Evolutionary conservation across 2,113 vertebrate genomes (phyloP), one percentile per base, ranked within the genome.

Genomic region (Propithecus coquereli): DNA sequence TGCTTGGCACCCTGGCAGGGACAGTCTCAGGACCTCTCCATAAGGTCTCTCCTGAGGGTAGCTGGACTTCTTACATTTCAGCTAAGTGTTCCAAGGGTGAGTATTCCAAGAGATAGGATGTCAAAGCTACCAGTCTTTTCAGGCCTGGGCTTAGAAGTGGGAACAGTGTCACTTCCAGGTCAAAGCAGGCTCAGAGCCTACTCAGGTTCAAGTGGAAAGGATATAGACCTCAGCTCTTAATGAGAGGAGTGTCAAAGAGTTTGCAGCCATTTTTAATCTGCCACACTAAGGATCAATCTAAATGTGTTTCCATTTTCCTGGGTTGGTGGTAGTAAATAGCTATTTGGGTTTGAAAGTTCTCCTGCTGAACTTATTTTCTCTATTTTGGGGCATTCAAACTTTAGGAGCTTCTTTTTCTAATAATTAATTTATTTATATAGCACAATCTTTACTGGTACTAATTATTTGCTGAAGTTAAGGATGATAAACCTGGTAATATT

Each of bases 381-480:
- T 86, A 16, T 93, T 81, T 88, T 5, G 40, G 70, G 17, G 50
- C 59, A 45, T 90, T 91, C 94, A 47, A 70, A 83, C 70, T 95
- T 65, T 47, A 47, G 73, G n/a, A 43, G 54, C 66, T 76, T 94
- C 5, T 65, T 92, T 81, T 93, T 54, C 14, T 90, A 94, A 74
- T 40, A 30, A 81, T 87, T 73, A 66, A n/a, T 90, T 97, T 83
- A 81, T 30, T 82, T 71, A 66, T 9, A 17, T 23, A 87, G 2
- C 45, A 93, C 5, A 50, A 0, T 84, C 27, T 92, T 95, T 61
- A 87, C 27, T 30, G 83, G n/a, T 61, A 54, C 83, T 94, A 70
- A 94, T 95, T 95, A 43, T 77, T 89, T 93, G 63, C 63, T 68
- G 37, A 92, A 70, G 43, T 94, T 96, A 66, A 80, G n/a, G 45